A percentile compares a stretch with the other conserved stretches of the same genome.
phyloP scores from a whole-genome alignment of 2,888 invertebrate species.

The Idaea aversata region DNA sequence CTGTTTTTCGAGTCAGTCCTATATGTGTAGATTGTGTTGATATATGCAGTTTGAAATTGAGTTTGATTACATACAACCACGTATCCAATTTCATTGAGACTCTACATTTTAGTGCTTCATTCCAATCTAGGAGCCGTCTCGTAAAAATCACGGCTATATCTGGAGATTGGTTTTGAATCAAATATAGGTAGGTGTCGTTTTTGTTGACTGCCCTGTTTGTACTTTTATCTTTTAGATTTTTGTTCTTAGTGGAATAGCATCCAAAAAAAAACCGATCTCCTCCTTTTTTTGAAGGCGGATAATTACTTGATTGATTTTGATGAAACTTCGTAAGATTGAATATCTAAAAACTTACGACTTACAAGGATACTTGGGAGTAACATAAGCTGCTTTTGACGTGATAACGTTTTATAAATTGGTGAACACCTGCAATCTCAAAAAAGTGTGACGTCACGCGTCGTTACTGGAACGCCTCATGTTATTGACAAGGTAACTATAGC shows the following conservation, averaged over 20 bases:
- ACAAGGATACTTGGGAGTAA: too few relatives aligned
- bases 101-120: slow-evolving; percentile 1
- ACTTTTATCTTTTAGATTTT: neutral
- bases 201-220: neutral
- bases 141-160: neutral
- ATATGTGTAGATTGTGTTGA: neutral
- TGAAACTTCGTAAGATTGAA: too few relatives aligned
- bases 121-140: slow-evolving; percentile 1
- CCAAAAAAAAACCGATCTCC: too few relatives aligned
- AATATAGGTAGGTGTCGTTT: neutral
- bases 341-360: too few relatives aligned
- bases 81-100: slow-evolving; percentile 1
- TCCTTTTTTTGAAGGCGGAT: too few relatives aligned
- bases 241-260: neutral
- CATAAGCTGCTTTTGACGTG: too few relatives aligned
- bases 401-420: too few relatives aligned
- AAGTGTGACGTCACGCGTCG: too few relatives aligned
- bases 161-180: neutral
- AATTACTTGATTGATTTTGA: too few relatives aligned
- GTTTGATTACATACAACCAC: slow-evolving; percentile 1
- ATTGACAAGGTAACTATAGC: too few relatives aligned
- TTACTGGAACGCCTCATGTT: too few relatives aligned
- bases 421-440: too few relatives aligned
- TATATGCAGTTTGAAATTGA: neutral
- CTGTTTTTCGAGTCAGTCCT: neutral